Base-by-base conservation (phyloP, 2,888 invertebrate genomes). In the Caenorhabditis doughertyi region DNA sequence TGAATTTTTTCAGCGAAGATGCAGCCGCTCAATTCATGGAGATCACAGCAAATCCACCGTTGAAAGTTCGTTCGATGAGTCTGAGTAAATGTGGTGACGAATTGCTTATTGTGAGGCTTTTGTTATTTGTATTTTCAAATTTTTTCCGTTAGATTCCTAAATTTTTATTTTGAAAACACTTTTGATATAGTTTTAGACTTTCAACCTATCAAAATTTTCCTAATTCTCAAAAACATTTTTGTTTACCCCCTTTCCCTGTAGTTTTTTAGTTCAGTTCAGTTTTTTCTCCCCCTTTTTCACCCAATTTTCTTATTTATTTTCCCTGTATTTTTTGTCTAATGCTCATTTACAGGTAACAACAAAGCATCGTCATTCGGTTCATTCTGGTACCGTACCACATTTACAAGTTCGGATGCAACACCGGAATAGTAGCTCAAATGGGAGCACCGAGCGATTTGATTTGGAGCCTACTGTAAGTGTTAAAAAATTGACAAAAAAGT, bases 21-120 rank as follows among this genome's bases (percentile, higher is more conserved):
- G 85, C 86, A 0, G 86, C 85, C 42, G 77, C 84, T 16, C 85
- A 86, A 60, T 83, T 84, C 53, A 73, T 86, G 79, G 86, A 86
- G 56, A 77, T 86, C 56, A 79, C 67, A 13, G 84, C 84, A 4
- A 81, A 86, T 70, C 83, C 83, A 39, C 81, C 85, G 55, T 25
- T 83, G 58, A 85, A 85, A 81, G 83, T 85, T 79, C 74, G 81
- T 81, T 77, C 77, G 56, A 65, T 82, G 68, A 82, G 82, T 77
- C 60, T 82, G 71, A 62, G 77, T 77, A 82, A 82, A 77, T 76
- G 77, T 81, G 70, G 76, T 73, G 82, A 72, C 77, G 82, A 81
- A 56, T 47, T 81, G 81, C 64, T 76, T 81, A 70, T 76, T 71
- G 81, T 81, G 81, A 80, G 80, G 35, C 32, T 68, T 68, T 44